Base-by-base conservation (phyloP, 1,140 invertebrate species). In the Lepeophtheirus salmonis region DNA sequence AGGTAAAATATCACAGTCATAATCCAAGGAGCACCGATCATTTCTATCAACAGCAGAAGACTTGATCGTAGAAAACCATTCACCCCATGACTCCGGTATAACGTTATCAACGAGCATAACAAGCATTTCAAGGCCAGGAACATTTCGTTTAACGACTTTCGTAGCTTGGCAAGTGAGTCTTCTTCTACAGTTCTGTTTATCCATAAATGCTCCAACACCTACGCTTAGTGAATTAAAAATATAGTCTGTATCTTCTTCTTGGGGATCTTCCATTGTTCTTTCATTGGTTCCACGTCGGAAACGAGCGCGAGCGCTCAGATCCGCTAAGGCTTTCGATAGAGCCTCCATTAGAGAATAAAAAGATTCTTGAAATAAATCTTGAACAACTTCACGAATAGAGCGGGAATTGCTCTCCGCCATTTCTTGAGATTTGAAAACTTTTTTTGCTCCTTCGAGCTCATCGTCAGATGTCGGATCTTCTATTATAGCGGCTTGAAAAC, bases 1-100 rank as follows among this genome's bases (percentile, higher is more conserved):
- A n/a, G 30, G 30, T 41, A 41, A 41, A 20, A 54, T 21, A 24
- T 54, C 52, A 20, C 52, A 54, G 10, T 54, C 52, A 24, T 54
- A 54, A 13, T 54, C 23, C 17, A 21, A 14, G 52, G 23, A 54
- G 16, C 52, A 54, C 4, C 23, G 20, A 54, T 54, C 52, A n/a
- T n/a, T 21, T 20, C 52, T 20, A 23, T 54, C 52, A 20, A 54
- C 23, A 20, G 23, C 52, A 14, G 52, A 54, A n/a, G 52, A 21
- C 22, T 54, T 54, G 2, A 54, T 24, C 1, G 52, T 54, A 12
- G 52, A 54, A 20, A 21, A 54, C 52, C 52, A 54, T 14, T 54
- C 52, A 14, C n/a, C 23, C 52, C 52, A 54, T 12, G 18, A 21
- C 2, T 20, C 23, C 18, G 52, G 52, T 2, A 54, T 24, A 13